Base-by-base conservation (phyloP, 2,888 invertebrate genomes). In the Drosophila suboccidentalis region DNA sequence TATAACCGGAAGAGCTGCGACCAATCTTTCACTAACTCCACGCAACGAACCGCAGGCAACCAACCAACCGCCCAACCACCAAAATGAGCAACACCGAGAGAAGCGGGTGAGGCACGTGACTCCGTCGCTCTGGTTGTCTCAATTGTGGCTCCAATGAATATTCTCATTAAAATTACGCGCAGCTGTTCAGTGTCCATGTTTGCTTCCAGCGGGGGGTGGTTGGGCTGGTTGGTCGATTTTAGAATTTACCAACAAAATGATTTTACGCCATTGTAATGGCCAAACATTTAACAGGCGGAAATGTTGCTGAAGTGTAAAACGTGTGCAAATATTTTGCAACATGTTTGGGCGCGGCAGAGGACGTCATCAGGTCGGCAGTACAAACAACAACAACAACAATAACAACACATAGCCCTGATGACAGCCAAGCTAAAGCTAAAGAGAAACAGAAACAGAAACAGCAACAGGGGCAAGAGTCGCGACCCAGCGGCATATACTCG, bases 141-240 rank as follows among this genome's bases (percentile, higher is more conserved):
- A 76, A 78, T 78, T 84, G 82, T 70, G 81, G 75, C 80, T 66
- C 81, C 79, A 83, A 82, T 82, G 85, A 85, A 84, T 80, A 86
- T 86, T 78, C 75, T 82, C 82, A 84, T 84, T 86, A 86, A 84
- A 85, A 82, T 84, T 78, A 75, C 80, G 65, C 71, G 55, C 84
- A 84, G 85, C 71, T 82, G 82, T 69, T 84, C 68, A 50, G 49
- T 71, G 75, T 77, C 64, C 75, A 63, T 41, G 69, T 57, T 41
- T 2, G 11, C 19, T 32, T 11, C 17, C 17, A 8, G 32, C 10
- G 8, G 15, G 3, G n/a, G 34, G 26, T 22, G 29, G 34, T n/a
- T n/a, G 5, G 5, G 29, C 5, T 5, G 29, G 49, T 11, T 57
- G 68, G 46, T 26, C 77, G 71, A n/a, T 71, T 81, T 81, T 71